These are phyloP conservation scores for Dorcus parallelipipedus DNA, from an alignment of 2,888 invertebrate species.

Conservation along the genomic window DNA sequence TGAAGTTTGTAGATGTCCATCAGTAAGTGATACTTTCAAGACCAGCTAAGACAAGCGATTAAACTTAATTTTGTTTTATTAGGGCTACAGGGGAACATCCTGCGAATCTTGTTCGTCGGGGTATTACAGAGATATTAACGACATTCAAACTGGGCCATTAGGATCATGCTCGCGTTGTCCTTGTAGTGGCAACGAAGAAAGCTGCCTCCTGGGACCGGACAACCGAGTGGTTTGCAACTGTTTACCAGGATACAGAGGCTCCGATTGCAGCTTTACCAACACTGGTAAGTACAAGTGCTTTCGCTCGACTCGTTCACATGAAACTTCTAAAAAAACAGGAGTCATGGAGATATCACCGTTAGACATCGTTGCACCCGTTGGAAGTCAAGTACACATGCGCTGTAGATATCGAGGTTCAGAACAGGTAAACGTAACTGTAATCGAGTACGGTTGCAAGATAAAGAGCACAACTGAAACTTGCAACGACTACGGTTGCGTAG, in stretches of 20 bases:
- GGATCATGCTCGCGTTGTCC: constrained; percentile 69
- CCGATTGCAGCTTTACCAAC: constrained; percentile 57
- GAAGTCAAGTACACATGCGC: too few relatives aligned
- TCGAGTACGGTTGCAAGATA: too few relatives aligned
- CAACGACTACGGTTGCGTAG: too few relatives aligned
- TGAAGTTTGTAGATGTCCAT: constrained; percentile 83
- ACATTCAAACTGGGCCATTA: constrained; percentile 49
- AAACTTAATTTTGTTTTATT: not conserved
- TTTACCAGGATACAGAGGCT: constrained; percentile 64
- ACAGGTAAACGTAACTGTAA: too few relatives aligned
- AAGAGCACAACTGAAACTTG: too few relatives aligned
- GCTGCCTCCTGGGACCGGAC: constrained; percentile 58
- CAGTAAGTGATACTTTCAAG: constrained; percentile 42
- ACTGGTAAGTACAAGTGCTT: constrained; percentile 47
- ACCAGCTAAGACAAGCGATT: not conserved
- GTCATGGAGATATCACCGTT: too few relatives aligned
- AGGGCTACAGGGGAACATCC: constrained; percentile 73
- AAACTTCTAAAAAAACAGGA: constrained; percentile 38
- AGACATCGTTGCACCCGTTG: too few relatives aligned
- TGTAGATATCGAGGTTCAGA: too few relatives aligned
- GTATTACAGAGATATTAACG: constrained; percentile 65
- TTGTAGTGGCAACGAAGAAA: constrained; percentile 71
- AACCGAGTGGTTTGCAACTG: constrained; percentile 69
- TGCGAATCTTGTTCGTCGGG: constrained; percentile 76
- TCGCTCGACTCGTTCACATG: too few relatives aligned